A percentile compares a stretch with the other conserved stretches of the same genome.
phyloP scores from a whole-genome alignment of 2,113 vertebrate genomes.

The Erythrocebus patas region DNA sequence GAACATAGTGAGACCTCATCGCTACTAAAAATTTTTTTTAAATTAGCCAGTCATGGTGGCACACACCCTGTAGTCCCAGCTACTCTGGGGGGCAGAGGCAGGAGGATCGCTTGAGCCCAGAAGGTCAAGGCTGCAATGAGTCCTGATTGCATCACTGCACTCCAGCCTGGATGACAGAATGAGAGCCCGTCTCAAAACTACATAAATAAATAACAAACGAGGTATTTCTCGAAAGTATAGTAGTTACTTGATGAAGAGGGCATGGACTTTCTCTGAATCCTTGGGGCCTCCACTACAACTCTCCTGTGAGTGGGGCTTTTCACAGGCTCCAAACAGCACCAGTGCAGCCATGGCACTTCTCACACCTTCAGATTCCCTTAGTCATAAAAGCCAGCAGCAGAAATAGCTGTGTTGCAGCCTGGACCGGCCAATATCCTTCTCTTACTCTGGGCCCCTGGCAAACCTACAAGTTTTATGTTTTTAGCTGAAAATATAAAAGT shows the following conservation, averaged over 20 bases:
- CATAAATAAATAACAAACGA: neutral
- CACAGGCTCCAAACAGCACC: neutral
- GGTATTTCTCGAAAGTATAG: neutral
- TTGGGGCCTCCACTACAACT: neutral
- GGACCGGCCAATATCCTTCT: neutral
- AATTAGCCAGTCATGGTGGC: neutral
- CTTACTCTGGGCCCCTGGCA: neutral
- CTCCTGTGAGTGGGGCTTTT: neutral
- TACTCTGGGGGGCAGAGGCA: neutral
- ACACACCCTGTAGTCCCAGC: neutral
- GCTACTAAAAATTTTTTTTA: neutral
- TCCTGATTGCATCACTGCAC: neutral
- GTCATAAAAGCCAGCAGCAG: neutral
- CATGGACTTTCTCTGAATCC: neutral
- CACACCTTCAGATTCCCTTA: neutral
- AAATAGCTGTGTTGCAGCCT: neutral
- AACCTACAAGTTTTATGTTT: neutral
- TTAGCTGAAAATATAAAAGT: neutral
- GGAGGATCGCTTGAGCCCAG: neutral
- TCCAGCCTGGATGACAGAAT: neutral
- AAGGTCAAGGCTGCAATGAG: neutral
- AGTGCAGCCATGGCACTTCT: neutral
- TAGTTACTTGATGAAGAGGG: neutral
- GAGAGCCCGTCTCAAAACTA: neutral
- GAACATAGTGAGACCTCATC: neutral